Conservation (phyloP, 1,140 invertebrate genomes). For the Aphis gossypii region DNA sequence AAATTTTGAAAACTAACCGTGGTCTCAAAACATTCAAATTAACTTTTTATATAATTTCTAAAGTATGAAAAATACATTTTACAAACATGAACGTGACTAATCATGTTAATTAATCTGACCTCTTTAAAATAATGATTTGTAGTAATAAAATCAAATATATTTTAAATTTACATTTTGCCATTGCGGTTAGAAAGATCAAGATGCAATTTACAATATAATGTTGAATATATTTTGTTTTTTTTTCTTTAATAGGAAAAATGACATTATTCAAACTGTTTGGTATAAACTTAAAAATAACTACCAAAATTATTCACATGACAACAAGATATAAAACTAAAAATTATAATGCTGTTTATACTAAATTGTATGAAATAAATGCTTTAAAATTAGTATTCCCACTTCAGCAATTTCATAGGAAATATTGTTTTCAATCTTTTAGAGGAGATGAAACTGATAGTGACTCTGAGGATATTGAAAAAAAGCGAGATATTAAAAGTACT, state of each 20-base stretch:
- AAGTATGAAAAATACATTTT: no score
- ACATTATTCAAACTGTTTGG: slow-evolving; percentile 24
- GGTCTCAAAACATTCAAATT: no score
- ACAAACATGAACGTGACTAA: no score
- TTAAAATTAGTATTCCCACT: neutral
- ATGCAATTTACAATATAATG: no score
- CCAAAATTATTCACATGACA: neutral
- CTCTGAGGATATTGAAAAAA: slow-evolving; percentile 32
- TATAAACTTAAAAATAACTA: slow-evolving; percentile 9
- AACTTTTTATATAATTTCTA: no score
- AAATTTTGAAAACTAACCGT: neutral
- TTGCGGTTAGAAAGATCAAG: no score
- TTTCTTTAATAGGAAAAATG: slow-evolving; percentile 37
- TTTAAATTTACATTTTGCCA: no score
- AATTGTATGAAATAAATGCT: neutral
- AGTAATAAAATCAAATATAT: no score
- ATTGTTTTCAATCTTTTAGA: slow-evolving; percentile 37
- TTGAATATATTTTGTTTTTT: neutral
- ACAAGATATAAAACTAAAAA: slow-evolving; percentile 32
- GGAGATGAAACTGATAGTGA: slow-evolving; percentile 35
- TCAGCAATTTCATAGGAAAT: slow-evolving; percentile 20
- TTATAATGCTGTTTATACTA: neutral
- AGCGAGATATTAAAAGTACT: slow-evolving; percentile 31
- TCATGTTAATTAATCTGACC: no score
- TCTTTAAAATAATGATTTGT: no score